Evolutionary conservation across 2,888 invertebrate species (phyloP).

Genomic region (Criorhina ranunculi): DNA sequence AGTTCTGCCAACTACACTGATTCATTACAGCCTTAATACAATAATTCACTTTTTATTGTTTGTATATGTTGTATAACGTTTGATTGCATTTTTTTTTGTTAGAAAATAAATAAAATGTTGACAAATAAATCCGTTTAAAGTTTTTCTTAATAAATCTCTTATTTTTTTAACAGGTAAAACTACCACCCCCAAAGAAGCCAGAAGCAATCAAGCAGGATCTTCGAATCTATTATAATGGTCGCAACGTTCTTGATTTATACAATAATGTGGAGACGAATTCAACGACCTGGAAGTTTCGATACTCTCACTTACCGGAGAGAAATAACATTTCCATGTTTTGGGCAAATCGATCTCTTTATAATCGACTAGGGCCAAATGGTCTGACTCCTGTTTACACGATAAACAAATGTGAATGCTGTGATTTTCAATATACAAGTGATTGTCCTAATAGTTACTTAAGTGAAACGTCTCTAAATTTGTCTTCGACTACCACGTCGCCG

Average conservation of each 20-base stretch:
- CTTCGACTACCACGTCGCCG: conserved; percentile 72
- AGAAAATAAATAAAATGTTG: too few relatives aligned
- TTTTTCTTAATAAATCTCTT: too few relatives aligned
- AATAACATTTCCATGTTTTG: conserved; percentile 87
- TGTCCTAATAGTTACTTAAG: conserved; percentile 76
- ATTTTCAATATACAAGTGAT: conserved; percentile 84
- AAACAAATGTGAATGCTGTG: conserved; percentile 86
- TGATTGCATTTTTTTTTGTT: too few relatives aligned
- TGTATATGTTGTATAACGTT: too few relatives aligned
- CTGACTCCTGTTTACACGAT: conserved; percentile 87
- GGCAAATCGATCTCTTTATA: conserved; percentile 87
- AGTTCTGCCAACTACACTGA: too few relatives aligned
- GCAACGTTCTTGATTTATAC: conserved; percentile 87
- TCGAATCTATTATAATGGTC: conserved; percentile 85
- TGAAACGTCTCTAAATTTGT: conserved; percentile 77
- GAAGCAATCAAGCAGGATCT: conserved; percentile 77
- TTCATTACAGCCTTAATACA: too few relatives aligned
- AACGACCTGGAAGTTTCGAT: conserved; percentile 86
- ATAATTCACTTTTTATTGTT: too few relatives aligned
- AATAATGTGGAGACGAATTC: conserved; percentile 85
- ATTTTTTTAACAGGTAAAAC: conserved; percentile 47
- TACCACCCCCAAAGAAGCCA: conserved; percentile 65
- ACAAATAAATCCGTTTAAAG: too few relatives aligned
- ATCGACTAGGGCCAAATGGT: conserved; percentile 86
- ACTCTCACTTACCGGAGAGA: conserved; percentile 86